phyloP scores from a whole-genome alignment of 2,797 vertebrate genomes.

The Hozukius guyotensis region DNA sequence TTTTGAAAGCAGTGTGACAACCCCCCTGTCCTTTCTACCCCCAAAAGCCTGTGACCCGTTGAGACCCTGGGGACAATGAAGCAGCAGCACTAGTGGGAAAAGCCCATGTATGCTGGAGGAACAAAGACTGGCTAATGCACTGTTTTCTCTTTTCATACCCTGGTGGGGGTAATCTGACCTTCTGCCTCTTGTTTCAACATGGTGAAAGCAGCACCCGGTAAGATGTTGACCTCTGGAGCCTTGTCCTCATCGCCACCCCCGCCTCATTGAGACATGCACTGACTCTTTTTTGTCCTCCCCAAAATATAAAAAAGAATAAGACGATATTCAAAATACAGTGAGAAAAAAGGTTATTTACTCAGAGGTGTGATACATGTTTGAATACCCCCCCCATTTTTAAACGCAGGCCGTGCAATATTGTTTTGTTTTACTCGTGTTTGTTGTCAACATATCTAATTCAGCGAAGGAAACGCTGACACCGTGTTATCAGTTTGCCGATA shows the following conservation, averaged over 20 bases:
- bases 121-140: conserved; percentile 78
- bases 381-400: neutral
- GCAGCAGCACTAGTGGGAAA: conserved; percentile 63
- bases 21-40: conserved; percentile 56
- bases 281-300: neutral
- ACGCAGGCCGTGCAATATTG: neutral
- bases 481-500: conserved; percentile 27
- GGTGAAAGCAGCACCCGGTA: conserved; percentile 64
- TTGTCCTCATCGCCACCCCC: conserved; percentile 1
- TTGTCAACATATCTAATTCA: conserved; percentile 44
- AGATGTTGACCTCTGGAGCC: conserved; percentile 64
- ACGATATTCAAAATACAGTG: neutral
- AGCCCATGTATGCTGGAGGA: conserved; percentile 59
- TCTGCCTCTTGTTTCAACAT: conserved; percentile 69
- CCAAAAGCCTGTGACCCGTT: conserved; percentile 69
- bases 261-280: neutral
- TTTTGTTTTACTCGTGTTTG: conserved; percentile 22
- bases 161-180: conserved; percentile 74
- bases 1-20: conserved; percentile 69
- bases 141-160: conserved; percentile 72
- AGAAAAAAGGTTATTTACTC: neutral
- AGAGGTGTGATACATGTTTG: conserved; percentile 11
- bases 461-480: conserved; percentile 17
- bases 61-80: conserved; percentile 73
- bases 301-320: neutral